Evolutionary conservation across 2,797 vertebrate genomes (phyloP).

Genomic region (Halcyon smyrnensis): DNA sequence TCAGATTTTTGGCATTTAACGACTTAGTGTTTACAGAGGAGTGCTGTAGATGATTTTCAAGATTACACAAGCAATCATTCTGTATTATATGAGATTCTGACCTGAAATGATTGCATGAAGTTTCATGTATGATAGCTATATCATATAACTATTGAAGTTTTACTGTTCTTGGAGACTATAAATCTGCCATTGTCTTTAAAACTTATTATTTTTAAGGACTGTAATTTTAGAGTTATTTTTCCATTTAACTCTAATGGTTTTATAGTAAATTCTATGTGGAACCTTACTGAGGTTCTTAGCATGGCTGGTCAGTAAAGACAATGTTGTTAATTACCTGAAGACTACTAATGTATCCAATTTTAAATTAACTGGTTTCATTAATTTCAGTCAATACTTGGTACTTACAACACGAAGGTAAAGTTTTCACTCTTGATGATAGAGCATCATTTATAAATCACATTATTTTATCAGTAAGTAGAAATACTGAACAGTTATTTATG

Average conservation of each 20-base stretch:
- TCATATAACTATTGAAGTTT: not conserved
- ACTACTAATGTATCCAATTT: not conserved
- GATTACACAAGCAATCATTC: not conserved
- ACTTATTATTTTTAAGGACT: not conserved
- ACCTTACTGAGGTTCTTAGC: not conserved
- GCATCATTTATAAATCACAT: not conserved
- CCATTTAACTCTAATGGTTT: not conserved
- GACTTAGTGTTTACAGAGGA: not conserved
- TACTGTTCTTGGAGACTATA: not conserved
- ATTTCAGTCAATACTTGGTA: not conserved
- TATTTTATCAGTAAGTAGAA: not conserved
- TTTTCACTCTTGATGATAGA: not conserved
- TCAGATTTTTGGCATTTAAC: conserved; percentile 10
- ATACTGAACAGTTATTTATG: not conserved
- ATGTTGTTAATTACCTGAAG: not conserved
- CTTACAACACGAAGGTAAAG: not conserved
- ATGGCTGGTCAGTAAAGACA: not conserved
- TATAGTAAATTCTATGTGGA: not conserved
- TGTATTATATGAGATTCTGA: not conserved
- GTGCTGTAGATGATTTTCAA: conserved; percentile 10
- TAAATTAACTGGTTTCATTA: not conserved
- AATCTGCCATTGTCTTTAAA: not conserved
- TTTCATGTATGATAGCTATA: not conserved
- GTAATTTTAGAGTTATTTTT: not conserved
- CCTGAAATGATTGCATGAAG: not conserved